phyloP scores from a whole-genome alignment of 2,113 vertebrate species.

The Anguilla japonica region DNA sequence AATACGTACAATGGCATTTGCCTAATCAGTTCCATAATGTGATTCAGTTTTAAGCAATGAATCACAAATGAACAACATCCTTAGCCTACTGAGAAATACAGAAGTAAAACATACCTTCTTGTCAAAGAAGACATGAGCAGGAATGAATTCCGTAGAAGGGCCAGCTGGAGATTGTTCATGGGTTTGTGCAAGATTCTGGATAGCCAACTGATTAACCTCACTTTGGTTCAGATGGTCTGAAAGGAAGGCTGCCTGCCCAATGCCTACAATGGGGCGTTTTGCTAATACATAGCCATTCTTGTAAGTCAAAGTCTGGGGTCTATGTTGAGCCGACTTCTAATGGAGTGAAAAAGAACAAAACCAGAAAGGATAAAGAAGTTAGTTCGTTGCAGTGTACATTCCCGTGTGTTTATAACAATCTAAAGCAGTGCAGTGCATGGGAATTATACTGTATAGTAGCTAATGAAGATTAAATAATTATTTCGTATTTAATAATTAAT shows the following conservation, averaged over 20 bases:
- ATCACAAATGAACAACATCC: too few species aligned
- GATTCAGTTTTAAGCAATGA: too few species aligned
- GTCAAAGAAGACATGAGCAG: constrained; percentile 84
- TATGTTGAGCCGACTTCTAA: constrained; percentile 86
- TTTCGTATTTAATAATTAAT: background rate
- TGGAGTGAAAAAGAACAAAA: constrained; percentile 46
- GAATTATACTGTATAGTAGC: background rate
- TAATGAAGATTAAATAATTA: too few species aligned
- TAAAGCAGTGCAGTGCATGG: background rate
- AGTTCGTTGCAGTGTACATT: background rate
- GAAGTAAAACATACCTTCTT: constrained; percentile 81
- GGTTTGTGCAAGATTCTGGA: constrained; percentile 55
- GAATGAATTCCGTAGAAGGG: constrained; percentile 69
- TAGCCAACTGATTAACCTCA: constrained; percentile 69
- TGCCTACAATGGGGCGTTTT: constrained; percentile 71
- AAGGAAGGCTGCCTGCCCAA: constrained; percentile 72
- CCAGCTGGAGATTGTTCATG: constrained; percentile 58
- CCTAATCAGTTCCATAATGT: too few species aligned
- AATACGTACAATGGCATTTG: background rate
- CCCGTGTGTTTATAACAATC: background rate
- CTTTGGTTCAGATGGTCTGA: constrained; percentile 74
- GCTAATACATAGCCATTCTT: constrained; percentile 79
- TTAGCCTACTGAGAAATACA: background rate
- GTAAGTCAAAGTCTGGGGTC: constrained; percentile 80
- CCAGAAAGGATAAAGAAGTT: background rate